Evolutionary conservation across 2,113 vertebrate species (phyloP).

Genomic region (Atherinomorus stipes): DNA sequence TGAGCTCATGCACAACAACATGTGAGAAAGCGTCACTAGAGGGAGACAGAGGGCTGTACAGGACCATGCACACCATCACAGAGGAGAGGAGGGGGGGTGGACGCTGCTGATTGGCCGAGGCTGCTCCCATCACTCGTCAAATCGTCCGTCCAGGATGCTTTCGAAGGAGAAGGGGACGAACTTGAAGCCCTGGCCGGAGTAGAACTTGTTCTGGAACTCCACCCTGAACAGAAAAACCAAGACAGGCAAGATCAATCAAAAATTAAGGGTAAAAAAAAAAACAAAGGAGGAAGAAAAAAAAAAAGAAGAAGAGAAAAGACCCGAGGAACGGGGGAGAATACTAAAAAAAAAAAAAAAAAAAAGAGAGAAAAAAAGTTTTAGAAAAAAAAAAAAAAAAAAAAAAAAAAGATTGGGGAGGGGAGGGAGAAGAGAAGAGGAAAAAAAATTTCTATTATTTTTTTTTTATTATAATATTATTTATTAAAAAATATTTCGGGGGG

Average conservation of each 20-base stretch:
- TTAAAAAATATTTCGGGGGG: too few species aligned
- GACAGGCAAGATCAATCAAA: constrained; percentile 14
- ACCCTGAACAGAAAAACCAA: constrained; percentile 85
- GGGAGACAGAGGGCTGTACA: constrained; percentile 40
- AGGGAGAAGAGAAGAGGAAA: too few species aligned
- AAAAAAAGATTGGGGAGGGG: too few species aligned
- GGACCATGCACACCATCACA: constrained; percentile 57
- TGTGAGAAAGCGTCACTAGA: constrained; percentile 64
- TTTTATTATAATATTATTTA: too few species aligned
- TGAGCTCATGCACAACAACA: constrained; percentile 22
- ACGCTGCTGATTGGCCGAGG: background rate
- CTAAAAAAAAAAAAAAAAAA: too few species aligned
- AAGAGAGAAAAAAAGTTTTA: too few species aligned
- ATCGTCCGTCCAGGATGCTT: constrained; percentile 92
- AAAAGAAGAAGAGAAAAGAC: too few species aligned
- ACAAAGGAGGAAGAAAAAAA: too few species aligned
- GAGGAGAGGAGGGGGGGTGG: constrained; percentile 5
- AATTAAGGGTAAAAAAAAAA: too few species aligned
- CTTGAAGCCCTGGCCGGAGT: constrained; percentile 93
- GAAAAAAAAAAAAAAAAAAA: too few species aligned
- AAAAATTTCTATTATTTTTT: too few species aligned
- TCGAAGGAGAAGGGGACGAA: constrained; percentile 98
- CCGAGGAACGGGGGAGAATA: too few species aligned
- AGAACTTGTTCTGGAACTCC: constrained; percentile 99
- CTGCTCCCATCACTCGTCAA: constrained; percentile 85